Evolutionary conservation across 2,113 vertebrate genomes (phyloP).

Genomic region (Vombatus ursinus): DNA sequence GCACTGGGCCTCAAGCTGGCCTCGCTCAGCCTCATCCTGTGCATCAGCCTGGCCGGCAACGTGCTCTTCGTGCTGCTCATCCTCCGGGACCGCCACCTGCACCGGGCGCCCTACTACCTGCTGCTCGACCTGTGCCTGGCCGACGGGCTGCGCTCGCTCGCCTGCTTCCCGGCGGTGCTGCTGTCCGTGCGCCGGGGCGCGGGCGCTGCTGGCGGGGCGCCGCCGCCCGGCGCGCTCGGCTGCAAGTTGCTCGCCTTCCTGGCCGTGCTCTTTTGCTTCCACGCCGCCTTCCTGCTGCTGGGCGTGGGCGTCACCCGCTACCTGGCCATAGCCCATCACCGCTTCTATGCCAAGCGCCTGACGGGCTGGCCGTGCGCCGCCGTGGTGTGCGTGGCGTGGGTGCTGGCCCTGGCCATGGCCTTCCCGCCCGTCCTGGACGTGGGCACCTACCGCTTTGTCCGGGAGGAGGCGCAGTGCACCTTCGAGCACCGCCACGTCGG

Average conservation of each 20-base stretch:
- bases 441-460: slow-evolving; percentile 94
- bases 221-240: slow-evolving; percentile 90
- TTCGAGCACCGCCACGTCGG: slow-evolving; percentile 97
- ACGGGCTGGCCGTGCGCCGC: slow-evolving; percentile 94
- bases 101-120: slow-evolving; percentile 95
- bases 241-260: slow-evolving; percentile 96
- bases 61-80: slow-evolving; percentile 91
- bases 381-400: slow-evolving; percentile 96
- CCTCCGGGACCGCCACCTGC: slow-evolving; percentile 93
- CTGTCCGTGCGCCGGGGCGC: slow-evolving; percentile 91
- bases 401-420: slow-evolving; percentile 95
- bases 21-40: slow-evolving; percentile 92
- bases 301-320: slow-evolving; percentile 96
- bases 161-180: slow-evolving; percentile 97
- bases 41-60: slow-evolving; percentile 93
- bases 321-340: slow-evolving; percentile 97
- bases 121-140: slow-evolving; percentile 96
- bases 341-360: slow-evolving; percentile 96
- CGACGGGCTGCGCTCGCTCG: slow-evolving; percentile 92
- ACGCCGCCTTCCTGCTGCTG: slow-evolving; percentile 95
- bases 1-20: slow-evolving; percentile 90
- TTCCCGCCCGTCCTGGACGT: slow-evolving; percentile 96
- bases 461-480: slow-evolving; percentile 94
- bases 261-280: slow-evolving; percentile 96
- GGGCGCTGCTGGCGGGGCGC: slow-evolving; percentile 77